Conservation (phyloP, 2,888 invertebrate species). For the Aporophyla lueneburgensis region DNA sequence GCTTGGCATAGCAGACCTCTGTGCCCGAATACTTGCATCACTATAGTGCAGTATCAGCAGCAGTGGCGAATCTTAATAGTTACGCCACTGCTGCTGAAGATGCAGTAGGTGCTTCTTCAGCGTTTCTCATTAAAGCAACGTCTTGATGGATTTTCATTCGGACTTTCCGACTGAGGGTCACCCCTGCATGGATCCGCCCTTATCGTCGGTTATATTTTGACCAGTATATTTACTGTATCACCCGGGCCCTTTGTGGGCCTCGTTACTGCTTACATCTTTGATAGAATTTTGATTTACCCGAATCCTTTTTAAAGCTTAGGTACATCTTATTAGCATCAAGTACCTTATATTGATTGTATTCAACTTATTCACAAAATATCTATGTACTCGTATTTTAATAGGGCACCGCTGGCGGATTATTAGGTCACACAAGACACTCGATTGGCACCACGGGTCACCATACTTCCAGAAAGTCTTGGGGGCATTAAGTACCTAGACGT, state of each 20-base stretch:
- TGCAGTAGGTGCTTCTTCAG: too few species aligned
- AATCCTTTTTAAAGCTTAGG: too few species aligned
- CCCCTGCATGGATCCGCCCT: too few species aligned
- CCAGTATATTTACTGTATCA: neutral
- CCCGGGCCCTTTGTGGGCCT: neutral
- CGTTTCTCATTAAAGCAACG: too few species aligned
- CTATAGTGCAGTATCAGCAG: too few species aligned
- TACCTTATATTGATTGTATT: slow-evolving; percentile 10
- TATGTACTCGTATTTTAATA: slow-evolving; percentile 53
- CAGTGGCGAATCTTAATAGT: too few species aligned
- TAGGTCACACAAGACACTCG: slow-evolving; percentile 43
- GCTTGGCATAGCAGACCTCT: too few species aligned
- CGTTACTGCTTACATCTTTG: neutral
- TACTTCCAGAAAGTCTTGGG: slow-evolving; percentile 48
- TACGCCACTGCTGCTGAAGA: too few species aligned
- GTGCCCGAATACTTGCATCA: too few species aligned
- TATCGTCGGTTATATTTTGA: neutral
- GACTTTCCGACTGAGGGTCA: too few species aligned
- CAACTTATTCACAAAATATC: slow-evolving; percentile 14
- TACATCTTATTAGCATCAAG: slow-evolving; percentile 14
- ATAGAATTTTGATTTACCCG: too few species aligned
- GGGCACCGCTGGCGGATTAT: slow-evolving; percentile 38
- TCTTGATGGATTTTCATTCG: too few species aligned
- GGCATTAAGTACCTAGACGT: slow-evolving; percentile 28
- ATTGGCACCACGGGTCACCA: slow-evolving; percentile 39